These are phyloP conservation scores for Drosophila mojavensis DNA, from an alignment of 1,140 invertebrate species.

Conservation along the genomic window DNA sequence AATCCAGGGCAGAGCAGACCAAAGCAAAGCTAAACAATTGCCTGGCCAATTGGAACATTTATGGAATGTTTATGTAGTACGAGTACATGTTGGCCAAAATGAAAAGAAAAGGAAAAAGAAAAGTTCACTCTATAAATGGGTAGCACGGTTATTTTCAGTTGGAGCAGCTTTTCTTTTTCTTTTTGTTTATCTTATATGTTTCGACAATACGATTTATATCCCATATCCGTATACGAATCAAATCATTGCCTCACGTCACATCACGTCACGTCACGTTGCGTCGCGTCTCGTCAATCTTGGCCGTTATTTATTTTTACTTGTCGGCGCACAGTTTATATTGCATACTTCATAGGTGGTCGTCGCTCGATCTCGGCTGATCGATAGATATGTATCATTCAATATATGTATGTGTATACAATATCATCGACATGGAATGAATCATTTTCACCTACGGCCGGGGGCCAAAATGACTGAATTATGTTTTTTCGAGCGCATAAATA, in stretches of 20 bases:
- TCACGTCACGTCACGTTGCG: neutral
- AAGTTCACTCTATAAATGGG: conserved; percentile 17
- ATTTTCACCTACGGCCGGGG: conserved; percentile 11
- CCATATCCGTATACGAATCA: conserved; percentile 61
- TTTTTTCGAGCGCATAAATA: conserved; percentile 52
- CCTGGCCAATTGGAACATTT: conserved; percentile 15
- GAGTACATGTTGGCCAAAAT: conserved; percentile 6
- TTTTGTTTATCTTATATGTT: conserved; percentile 69
- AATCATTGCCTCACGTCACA: conserved; percentile 2
- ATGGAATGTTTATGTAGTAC: conserved; percentile 47
- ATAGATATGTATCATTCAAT: conserved; percentile 46
- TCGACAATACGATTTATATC: conserved; percentile 70
- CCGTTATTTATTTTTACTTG: conserved; percentile 71
- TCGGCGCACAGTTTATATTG: conserved; percentile 73
- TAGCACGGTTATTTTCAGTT: conserved; percentile 55
- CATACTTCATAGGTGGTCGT: conserved; percentile 80
- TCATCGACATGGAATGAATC: conserved; percentile 37
- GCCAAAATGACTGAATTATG: conserved; percentile 54
- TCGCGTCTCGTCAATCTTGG: conserved; percentile 13
- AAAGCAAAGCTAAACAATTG: conserved; percentile 36
- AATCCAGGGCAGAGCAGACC: neutral
- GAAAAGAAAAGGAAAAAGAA: too few species aligned
- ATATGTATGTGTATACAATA: conserved; percentile 15
- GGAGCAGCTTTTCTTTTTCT: neutral
- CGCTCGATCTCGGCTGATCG: conserved; percentile 20